Conservation (phyloP, 2,888 invertebrate species). For the Drosophila kambysellisi region DNA sequence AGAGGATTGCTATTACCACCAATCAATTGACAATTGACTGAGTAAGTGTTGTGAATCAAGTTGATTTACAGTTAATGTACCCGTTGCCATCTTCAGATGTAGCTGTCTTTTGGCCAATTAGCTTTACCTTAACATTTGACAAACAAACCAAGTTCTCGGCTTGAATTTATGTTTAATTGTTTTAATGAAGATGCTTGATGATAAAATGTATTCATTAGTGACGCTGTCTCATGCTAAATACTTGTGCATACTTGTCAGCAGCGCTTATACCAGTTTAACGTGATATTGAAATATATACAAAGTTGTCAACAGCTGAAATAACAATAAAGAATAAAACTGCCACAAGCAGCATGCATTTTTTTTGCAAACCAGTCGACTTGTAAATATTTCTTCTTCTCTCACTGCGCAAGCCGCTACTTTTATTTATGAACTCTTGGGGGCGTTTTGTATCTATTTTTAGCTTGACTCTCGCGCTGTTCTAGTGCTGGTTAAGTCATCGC, state of each 20-base stretch:
- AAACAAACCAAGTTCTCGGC: conserved; percentile 9
- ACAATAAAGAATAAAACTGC: conserved; percentile 56
- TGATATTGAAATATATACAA: conserved; percentile 40
- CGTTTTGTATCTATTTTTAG: conserved; percentile 8
- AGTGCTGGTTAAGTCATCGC: conserved; percentile 17
- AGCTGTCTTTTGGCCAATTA: conserved; percentile 41
- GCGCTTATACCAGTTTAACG: conserved; percentile 59
- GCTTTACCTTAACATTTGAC: conserved; percentile 48
- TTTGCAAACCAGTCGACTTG: conserved; percentile 58
- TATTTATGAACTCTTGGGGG: conserved; percentile 1
- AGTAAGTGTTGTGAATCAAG: conserved; percentile 45
- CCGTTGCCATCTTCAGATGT: conserved; percentile 45
- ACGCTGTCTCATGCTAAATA: conserved; percentile 42
- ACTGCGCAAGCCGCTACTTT: conserved; percentile 61
- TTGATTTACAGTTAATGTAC: conserved; percentile 63
- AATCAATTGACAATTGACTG: conserved; percentile 42
- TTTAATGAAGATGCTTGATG: conserved; percentile 57
- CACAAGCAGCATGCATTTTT: conserved; percentile 25
- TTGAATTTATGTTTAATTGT: conserved; percentile 20
- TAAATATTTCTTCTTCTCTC: conserved; percentile 41
- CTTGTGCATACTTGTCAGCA: conserved; percentile 46
- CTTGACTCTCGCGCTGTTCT: conserved; percentile 13
- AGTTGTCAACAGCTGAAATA: conserved; percentile 67
- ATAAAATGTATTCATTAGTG: conserved; percentile 44
- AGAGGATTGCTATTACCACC: conserved; percentile 24